A percentile compares a stretch with the other conserved stretches of the same genome.
phyloP scores from a whole-genome alignment of 53 echinoderm and acorn worm species.

The Paracentrotus lividus region DNA sequence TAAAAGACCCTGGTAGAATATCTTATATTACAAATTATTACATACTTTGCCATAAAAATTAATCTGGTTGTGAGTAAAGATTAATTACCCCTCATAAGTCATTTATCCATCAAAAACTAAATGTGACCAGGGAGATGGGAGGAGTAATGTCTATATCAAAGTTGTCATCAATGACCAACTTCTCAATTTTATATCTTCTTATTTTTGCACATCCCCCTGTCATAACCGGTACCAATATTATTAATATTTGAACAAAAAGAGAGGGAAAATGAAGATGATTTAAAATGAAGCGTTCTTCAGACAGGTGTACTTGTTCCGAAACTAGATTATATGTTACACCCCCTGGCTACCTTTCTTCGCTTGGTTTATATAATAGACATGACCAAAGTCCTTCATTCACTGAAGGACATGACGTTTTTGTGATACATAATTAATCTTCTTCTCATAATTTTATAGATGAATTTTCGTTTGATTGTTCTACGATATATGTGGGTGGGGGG shows the following conservation, averaged over 20 bases:
- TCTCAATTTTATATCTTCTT: neutral
- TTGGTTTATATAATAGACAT: neutral
- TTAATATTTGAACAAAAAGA: neutral
- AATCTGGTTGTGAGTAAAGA: too few species aligned
- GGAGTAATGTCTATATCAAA: too few species aligned
- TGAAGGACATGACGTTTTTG: neutral
- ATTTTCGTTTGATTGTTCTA: neutral
- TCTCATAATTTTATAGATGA: neutral
- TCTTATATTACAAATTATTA: too few species aligned
- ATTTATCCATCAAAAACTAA: too few species aligned
- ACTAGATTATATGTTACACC: neutral
- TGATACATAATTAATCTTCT: neutral
- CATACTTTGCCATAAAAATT: too few species aligned
- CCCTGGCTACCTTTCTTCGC: neutral
- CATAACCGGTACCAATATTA: neutral
- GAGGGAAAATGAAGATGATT: neutral
- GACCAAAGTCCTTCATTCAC: neutral
- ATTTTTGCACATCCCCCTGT: neutral
- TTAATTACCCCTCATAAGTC: too few species aligned
- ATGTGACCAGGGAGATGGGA: too few species aligned
- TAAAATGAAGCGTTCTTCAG: too few species aligned
- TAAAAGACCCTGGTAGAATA: too few species aligned
- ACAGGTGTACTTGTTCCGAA: neutral
- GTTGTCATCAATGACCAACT: too few species aligned
- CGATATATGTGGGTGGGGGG: too few species aligned